These are phyloP conservation scores for Agrotis exclamationis DNA, from an alignment of 2,888 invertebrate genomes.

Conservation along the genomic window DNA sequence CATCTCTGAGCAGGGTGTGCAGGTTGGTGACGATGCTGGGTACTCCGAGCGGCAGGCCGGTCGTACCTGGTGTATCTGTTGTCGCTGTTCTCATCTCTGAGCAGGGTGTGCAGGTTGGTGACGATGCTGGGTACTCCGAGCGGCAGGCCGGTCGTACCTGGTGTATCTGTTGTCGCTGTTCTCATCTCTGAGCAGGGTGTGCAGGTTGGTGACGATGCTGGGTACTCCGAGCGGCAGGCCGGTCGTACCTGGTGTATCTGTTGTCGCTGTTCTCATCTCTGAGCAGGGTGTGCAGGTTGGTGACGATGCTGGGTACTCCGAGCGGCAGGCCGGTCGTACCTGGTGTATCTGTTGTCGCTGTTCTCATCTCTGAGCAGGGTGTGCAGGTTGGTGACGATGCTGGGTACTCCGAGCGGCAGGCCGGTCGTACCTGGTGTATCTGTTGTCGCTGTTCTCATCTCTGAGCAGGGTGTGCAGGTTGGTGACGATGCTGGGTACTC, in stretches of 20 bases:
- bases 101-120: conserved; percentile 81
- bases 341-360: conserved; percentile 67
- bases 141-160: conserved; percentile 10
- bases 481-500: conserved; percentile 78
- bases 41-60: conserved; percentile 47
- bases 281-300: conserved; percentile 82
- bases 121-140: conserved; percentile 75
- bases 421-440: conserved; percentile 55
- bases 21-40: conserved; percentile 82
- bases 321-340: conserved; percentile 14
- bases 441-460: conserved; percentile 65
- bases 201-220: conserved; percentile 81
- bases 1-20: conserved; percentile 79
- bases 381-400: conserved; percentile 82
- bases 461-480: conserved; percentile 81
- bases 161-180: conserved; percentile 63
- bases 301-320: conserved; percentile 76
- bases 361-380: conserved; percentile 75
- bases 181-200: conserved; percentile 77
- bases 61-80: too few species aligned
- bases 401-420: conserved; percentile 64
- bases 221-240: conserved; percentile 62
- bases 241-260: conserved; percentile 55
- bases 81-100: conserved; percentile 69
- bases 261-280: conserved; percentile 66